Evolutionary conservation across 2,888 invertebrate species (phyloP), one percentile per base, ranked within the genome.

Genomic region (Acleris emargana): DNA sequence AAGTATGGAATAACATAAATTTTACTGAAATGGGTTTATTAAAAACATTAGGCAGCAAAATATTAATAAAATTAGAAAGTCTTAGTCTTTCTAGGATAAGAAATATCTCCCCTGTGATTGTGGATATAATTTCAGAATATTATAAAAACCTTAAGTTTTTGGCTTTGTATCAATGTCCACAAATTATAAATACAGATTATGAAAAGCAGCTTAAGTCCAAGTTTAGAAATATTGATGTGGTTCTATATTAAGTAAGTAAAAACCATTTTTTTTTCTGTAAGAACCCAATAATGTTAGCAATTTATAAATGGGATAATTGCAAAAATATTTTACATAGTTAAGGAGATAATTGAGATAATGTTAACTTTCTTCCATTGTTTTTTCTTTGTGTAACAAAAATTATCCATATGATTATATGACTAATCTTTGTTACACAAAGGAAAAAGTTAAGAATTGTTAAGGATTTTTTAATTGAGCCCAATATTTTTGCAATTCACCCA

Each of bases 161-260:
- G 43, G 89, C 92, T 32, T 71, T 93, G 13, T 93, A 93, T 67
- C 88, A 89, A 66, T 93, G 93, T 70, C 88, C 89, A 11, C 81
- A 75, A 74, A 86, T 93, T 49, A 80, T 86, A 53, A 83, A 86
- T 68, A 84, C 83, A 20, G 88, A 89, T 74, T 90, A 89, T 76
- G 87, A 87, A 74, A 88, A 87, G 70, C 87, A 89, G 71, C 74
- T 92, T 13, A 88, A 87, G 71, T 80, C 85, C 2, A 91, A 90
- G 75, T 91, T 92, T 73, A 79, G 86, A 69, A 88, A 90, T 75
- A 88, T 90, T 72, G 87, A 90, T 72, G 85, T 91, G 47, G 89
- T 91, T 42, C 78, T 91, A 67, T 89, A 89, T 75, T 89, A 72
- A 80, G 42, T 7, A 25, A 54, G 20, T 57, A 17, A 45, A 51